Conservation (phyloP, 2,797 vertebrate genomes). For the Galago senegalensis region DNA sequence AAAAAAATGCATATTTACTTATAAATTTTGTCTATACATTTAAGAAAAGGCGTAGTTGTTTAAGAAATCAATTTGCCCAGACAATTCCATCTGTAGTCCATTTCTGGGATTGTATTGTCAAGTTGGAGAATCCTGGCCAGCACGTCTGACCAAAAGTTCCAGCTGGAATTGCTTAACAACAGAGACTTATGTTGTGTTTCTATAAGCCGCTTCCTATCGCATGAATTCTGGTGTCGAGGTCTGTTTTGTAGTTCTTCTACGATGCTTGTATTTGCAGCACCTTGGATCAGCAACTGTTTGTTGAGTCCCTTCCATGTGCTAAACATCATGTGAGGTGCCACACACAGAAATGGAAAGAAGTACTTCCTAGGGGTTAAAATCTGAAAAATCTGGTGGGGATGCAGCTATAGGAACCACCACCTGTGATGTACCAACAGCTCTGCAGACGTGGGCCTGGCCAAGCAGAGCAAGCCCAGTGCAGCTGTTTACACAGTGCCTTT, state of each 20-base stretch:
- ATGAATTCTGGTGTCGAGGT: neutral
- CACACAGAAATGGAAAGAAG: neutral
- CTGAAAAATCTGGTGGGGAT: neutral
- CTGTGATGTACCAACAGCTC: too few species aligned
- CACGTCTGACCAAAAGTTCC: neutral
- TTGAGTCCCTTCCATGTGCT: neutral
- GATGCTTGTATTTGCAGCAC: neutral
- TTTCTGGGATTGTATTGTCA: neutral
- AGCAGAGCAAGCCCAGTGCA: accelerated
- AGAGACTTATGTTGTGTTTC: neutral
- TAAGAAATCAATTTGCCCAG: neutral
- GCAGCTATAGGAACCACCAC: neutral
- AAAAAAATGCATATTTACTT: neutral
- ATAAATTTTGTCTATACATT: neutral
- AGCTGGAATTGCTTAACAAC: neutral
- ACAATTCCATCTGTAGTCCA: neutral
- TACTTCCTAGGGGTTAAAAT: neutral
- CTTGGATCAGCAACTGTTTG: neutral
- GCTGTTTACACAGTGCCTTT: neutral
- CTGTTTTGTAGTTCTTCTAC: neutral
- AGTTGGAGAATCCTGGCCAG: neutral
- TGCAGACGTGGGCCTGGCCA: accelerated
- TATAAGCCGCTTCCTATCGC: neutral
- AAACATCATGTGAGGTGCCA: neutral
- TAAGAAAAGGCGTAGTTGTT: neutral